Evolutionary conservation across 1,140 invertebrate genomes (phyloP).

Genomic region (Ceratina calcarata): DNA sequence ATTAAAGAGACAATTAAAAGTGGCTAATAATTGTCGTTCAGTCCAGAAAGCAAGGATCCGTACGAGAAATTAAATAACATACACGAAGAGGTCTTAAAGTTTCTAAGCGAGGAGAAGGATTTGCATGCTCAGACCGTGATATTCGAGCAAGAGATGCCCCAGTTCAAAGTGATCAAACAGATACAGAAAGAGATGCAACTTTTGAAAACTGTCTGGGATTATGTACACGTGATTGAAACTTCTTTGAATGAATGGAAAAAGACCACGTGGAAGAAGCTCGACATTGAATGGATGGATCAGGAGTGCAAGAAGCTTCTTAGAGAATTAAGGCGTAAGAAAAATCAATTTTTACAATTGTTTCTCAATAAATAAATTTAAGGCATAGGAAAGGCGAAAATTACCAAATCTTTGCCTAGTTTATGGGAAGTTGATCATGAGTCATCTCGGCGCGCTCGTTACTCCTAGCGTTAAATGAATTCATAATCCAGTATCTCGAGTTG

Average conservation of each 20-base stretch:
- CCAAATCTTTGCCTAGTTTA: no score
- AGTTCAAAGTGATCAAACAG: conserved; percentile 88
- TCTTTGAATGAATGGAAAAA: conserved; percentile 95
- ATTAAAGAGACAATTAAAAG: not conserved
- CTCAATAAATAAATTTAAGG: no score
- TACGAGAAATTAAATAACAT: conserved; percentile 89
- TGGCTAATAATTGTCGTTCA: conserved; percentile 68
- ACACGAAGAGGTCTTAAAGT: conserved; percentile 83
- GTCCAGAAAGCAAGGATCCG: conserved; percentile 85
- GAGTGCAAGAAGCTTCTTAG: conserved; percentile 96
- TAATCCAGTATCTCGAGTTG: no score
- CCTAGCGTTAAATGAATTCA: no score
- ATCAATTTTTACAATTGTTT: not conserved
- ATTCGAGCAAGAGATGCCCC: conserved; percentile 92
- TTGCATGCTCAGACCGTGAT: conserved; percentile 89
- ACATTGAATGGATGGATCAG: conserved; percentile 96
- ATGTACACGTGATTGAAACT: conserved; percentile 89
- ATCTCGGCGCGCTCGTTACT: no score
- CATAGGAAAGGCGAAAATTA: no score
- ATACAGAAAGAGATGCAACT: conserved; percentile 89
- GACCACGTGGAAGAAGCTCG: conserved; percentile 95
- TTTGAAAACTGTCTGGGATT: conserved; percentile 94
- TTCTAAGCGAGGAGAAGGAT: conserved; percentile 86
- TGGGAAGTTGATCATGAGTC: no score
- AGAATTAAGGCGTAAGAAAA: conserved; percentile 84